phyloP scores from a whole-genome alignment of 1,140 invertebrate genomes.

The Drosophila saltans region DNA sequence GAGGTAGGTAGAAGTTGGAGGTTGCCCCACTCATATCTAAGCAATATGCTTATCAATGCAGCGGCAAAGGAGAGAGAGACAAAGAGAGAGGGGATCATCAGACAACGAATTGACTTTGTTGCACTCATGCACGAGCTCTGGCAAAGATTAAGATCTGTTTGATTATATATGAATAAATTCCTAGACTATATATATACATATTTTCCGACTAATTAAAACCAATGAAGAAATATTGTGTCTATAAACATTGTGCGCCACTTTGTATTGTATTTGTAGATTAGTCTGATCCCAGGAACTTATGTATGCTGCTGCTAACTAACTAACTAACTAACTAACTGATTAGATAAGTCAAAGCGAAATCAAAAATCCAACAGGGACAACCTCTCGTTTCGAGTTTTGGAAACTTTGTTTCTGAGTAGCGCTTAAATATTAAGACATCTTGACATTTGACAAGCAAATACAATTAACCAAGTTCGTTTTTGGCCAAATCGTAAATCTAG shows the following conservation, averaged over 20 bases:
- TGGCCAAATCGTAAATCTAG: conserved; percentile 67
- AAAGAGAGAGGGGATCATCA: conserved; percentile 4
- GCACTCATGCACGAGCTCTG: conserved; percentile 31
- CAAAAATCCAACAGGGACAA: conserved; percentile 9
- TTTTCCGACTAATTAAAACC: conserved; percentile 71
- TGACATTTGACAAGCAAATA: conserved; percentile 74
- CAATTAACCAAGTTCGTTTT: conserved; percentile 53
- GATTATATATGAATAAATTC: conserved; percentile 1
- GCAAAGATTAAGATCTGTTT: conserved; percentile 59
- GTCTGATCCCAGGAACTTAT: conserved; percentile 18
- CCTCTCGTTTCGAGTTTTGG: background rate
- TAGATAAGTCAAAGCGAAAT: conserved; percentile 14
- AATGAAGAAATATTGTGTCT: conserved; percentile 66
- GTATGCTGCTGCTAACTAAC: background rate
- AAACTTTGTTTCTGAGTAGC: background rate
- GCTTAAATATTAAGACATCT: conserved; percentile 31
- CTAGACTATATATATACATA: conserved; percentile 5
- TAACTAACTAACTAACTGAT: conserved; percentile 10
- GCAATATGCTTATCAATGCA: conserved; percentile 9
- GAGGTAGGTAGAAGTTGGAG: conserved; percentile 1
- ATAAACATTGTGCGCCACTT: conserved; percentile 56
- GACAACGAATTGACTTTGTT: conserved; percentile 45
- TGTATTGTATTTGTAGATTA: conserved; percentile 18
- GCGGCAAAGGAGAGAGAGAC: background rate
- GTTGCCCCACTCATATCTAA: conserved; percentile 1